These are phyloP conservation scores for Rhagoletis pomonella DNA, from an alignment of 1,140 invertebrate genomes.

Conservation along the genomic window DNA sequence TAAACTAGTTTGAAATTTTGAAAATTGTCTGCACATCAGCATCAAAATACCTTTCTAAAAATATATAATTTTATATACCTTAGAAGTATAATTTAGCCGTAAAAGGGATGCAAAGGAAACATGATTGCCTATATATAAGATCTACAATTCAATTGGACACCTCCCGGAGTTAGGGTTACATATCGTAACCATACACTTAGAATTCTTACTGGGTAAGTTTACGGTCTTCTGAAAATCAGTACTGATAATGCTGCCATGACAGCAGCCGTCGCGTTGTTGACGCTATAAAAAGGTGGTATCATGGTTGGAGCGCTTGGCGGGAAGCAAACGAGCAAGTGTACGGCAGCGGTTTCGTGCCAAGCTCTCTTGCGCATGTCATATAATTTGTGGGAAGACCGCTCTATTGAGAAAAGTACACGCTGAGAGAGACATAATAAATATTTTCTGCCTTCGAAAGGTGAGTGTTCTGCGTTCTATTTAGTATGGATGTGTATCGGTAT, in stretches of 20 bases:
- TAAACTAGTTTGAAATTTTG: too few relatives aligned
- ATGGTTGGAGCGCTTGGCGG: constrained; percentile 19
- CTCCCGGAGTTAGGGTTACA: too few relatives aligned
- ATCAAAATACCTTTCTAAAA: too few relatives aligned
- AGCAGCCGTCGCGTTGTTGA: constrained; percentile 57
- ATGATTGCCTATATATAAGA: too few relatives aligned
- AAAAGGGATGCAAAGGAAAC: too few relatives aligned
- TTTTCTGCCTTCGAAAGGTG: background rate
- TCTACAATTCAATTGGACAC: too few relatives aligned
- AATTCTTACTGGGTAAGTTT: background rate
- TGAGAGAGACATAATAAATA: background rate
- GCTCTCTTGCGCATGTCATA: background rate
- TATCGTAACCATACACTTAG: too few relatives aligned
- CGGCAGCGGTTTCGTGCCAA: background rate
- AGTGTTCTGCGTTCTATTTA: background rate
- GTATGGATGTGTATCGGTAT: background rate
- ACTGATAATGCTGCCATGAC: constrained; percentile 73
- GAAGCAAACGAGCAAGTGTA: background rate
- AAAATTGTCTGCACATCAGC: too few relatives aligned
- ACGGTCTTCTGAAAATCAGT: background rate
- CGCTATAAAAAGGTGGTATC: constrained; percentile 5
- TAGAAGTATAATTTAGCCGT: too few relatives aligned
- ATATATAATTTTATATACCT: too few relatives aligned
- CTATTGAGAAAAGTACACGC: too few relatives aligned
- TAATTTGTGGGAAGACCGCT: background rate